Base-by-base conservation (phyloP, 2,888 invertebrate species). In the Drosophila rellima region DNA sequence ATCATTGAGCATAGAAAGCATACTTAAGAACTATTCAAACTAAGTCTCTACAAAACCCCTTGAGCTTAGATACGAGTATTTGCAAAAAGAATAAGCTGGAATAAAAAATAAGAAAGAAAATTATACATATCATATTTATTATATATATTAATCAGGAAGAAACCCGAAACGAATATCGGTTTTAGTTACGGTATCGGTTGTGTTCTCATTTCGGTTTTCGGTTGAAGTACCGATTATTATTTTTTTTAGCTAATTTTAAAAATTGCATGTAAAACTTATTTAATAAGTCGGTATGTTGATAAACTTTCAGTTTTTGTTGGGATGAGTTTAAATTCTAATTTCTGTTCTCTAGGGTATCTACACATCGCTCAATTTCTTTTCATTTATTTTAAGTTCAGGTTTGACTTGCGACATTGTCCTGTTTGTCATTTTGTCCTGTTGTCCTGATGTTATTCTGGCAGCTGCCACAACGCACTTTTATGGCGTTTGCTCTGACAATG, bases 1-100 rank as follows among this genome's bases (percentile, higher is more conserved):
- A 73, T 54, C 73, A 72, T 67, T 61, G 51, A 50, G 55, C 29
- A 42, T 40, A 26, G 44, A 67, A 66, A 59, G 59, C 50, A 39
- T 47, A 37, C 56, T 47, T 45, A n/a, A 6, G 15, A 8, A 17
- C 37, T 37, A 8, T 37, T 37, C 37, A 17, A 17, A 6, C 8
- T 37, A 15, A 15, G 17, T 37, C 8, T 37, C 1, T 17, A 2
- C 8, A 17, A 7, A 37, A 17, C 3, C 6, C 35, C 7, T 35
- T n/a, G n/a, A n/a, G 7, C n/a, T 35, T 1, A 35, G n/a, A 35
- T 35, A 35, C n/a, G 0, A 26, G 26, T 35, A n/a, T n/a, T 15
- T 15, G 15, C 15, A 15, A 37, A 37, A 15, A 0, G 37, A 37
- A 15, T 15, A 1, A 7, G 3, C 1, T 35, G 6, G 11, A 2